Evolutionary conservation across 2,888 invertebrate genomes (phyloP).

Genomic region (Rhabditophanes sp.): DNA sequence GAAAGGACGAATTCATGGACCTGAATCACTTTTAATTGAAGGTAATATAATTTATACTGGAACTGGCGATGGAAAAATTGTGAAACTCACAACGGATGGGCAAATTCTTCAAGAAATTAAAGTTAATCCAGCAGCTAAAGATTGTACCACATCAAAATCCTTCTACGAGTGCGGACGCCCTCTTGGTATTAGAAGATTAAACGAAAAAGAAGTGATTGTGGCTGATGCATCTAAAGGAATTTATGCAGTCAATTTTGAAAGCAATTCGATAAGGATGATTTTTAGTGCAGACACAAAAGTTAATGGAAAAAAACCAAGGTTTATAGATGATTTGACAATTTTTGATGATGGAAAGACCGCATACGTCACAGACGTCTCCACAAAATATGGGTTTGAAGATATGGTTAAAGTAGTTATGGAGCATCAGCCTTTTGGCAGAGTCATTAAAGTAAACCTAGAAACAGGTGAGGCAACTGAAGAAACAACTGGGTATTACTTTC

Average conservation of each 20-base stretch:
- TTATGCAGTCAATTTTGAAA: conserved; percentile 5
- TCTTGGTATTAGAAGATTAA: conserved; percentile 6
- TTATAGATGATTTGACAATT: conserved; percentile 53
- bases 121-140: background rate
- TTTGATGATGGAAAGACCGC: conserved; percentile 54
- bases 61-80: conserved; percentile 3
- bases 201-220: conserved; percentile 4
- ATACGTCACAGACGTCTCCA: conserved; percentile 72
- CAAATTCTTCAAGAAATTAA: background rate
- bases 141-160: too few species aligned
- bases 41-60: conserved; percentile 2
- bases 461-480: conserved; percentile 63
- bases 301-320: conserved; percentile 6
- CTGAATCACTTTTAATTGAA: conserved; percentile 4
- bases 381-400: conserved; percentile 60
- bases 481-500: conserved; percentile 61
- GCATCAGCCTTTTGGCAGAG: conserved; percentile 58
- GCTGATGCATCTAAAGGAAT: conserved; percentile 6
- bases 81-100: conserved; percentile 1
- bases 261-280: conserved; percentile 5
- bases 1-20: conserved; percentile 3
- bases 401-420: conserved; percentile 55
- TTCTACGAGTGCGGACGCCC: conserved; percentile 4
- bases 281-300: conserved; percentile 7
- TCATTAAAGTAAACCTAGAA: conserved; percentile 60